These are phyloP conservation scores for Apostichopus japonicus DNA, from an alignment of 35 echinoderm and acorn worm species.

Conservation along the genomic window DNA sequence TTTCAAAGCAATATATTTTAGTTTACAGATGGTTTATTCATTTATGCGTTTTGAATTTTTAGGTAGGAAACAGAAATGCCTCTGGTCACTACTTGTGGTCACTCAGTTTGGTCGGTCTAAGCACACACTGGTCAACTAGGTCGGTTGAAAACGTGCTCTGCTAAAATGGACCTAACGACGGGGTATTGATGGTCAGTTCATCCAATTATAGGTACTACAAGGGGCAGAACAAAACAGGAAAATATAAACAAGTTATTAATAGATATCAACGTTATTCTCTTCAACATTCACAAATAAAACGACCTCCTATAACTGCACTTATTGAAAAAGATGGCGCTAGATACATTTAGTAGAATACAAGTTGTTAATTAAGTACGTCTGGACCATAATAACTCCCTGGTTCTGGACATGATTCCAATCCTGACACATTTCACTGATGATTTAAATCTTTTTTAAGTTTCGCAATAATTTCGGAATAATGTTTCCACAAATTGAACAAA, in stretches of 20 bases:
- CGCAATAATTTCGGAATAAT: too few relatives aligned
- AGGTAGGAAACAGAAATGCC: background rate
- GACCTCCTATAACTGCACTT: background rate
- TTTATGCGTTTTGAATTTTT: background rate
- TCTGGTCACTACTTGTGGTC: background rate
- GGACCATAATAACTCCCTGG: too few relatives aligned
- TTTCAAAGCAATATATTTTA: too few relatives aligned
- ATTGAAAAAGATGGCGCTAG: background rate
- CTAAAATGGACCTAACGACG: background rate
- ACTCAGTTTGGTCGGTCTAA: background rate
- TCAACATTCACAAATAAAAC: background rate
- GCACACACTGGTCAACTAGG: background rate
- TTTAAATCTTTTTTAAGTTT: too few relatives aligned
- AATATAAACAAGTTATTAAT: background rate
- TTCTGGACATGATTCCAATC: too few relatives aligned
- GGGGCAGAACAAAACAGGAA: background rate
- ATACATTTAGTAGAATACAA: too few relatives aligned
- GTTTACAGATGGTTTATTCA: background rate
- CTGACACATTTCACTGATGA: too few relatives aligned
- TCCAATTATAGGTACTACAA: background rate
- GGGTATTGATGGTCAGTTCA: background rate
- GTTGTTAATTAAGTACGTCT: too few relatives aligned
- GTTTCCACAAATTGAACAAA: too few relatives aligned
- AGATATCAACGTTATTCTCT: background rate
- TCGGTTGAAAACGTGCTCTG: background rate